Evolutionary conservation across 2,797 vertebrate species (phyloP).

Genomic region (Harpagifer antarcticus): DNA sequence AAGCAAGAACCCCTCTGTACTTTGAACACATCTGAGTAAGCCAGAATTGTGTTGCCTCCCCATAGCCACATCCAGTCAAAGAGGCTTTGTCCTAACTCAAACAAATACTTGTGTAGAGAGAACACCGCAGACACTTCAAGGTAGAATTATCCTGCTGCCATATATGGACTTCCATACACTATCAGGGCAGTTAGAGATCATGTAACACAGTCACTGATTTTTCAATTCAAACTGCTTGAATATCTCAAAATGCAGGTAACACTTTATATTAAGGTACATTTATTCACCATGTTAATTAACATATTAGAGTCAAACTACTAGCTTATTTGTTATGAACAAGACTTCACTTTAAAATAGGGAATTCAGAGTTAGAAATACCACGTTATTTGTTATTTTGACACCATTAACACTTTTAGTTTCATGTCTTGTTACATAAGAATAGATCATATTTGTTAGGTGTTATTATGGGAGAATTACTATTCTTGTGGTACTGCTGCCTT

Average conservation of each 20-base stretch:
- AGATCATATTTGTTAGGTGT: no score
- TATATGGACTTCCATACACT: constrained; percentile 51
- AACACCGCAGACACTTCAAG: constrained; percentile 42
- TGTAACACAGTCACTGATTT: not conserved
- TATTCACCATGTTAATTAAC: no score
- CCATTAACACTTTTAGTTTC: no score
- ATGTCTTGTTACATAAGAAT: no score
- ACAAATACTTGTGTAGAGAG: constrained; percentile 67
- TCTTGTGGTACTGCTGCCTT: no score
- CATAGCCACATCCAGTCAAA: constrained; percentile 44
- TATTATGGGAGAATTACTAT: no score
- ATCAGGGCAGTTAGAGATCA: constrained; percentile 8
- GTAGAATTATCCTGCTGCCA: constrained; percentile 43
- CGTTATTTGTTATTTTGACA: no score
- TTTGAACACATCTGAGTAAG: constrained; percentile 40
- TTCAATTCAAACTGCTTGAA: not conserved
- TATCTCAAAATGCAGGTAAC: not conserved
- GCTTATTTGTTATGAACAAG: no score
- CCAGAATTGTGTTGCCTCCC: constrained; percentile 50
- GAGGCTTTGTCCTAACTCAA: constrained; percentile 46
- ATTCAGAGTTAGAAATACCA: no score
- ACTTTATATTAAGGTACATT: no score
- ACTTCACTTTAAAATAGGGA: no score
- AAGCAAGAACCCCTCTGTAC: constrained; percentile 41
- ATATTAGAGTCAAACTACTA: no score